Percentiles rank a stretch among this genome's conserved stretches.
Evolutionary conservation across 2,888 invertebrate genomes (phyloP).

Genomic region (Drosophila quasianomalipes): DNA sequence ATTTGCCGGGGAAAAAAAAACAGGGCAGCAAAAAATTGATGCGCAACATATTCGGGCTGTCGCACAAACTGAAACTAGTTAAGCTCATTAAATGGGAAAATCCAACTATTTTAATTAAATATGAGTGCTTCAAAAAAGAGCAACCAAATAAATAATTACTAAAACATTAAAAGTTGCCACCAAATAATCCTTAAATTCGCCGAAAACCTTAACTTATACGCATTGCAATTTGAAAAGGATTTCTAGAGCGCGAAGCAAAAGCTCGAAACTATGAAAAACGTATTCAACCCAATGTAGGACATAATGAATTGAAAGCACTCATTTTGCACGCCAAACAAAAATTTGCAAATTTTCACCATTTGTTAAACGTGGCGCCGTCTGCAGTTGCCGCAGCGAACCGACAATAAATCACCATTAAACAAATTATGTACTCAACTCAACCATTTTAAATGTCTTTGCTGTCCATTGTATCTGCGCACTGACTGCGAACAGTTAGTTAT

Average conservation of each 20-base stretch:
- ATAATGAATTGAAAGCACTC: conserved; percentile 55
- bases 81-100: conserved; percentile 56
- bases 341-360: conserved; percentile 70
- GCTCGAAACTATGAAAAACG: conserved; percentile 1
- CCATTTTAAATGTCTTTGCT: conserved; percentile 67
- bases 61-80: conserved; percentile 56
- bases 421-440: conserved; percentile 78
- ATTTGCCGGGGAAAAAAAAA: conserved; percentile 8
- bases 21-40: background rate
- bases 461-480: conserved; percentile 57
- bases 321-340: conserved; percentile 35
- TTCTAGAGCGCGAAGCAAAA: background rate
- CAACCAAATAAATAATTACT: conserved; percentile 1
- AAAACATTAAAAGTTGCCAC: conserved; percentile 5
- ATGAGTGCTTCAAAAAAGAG: conserved; percentile 2
- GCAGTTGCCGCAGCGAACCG: conserved; percentile 39
- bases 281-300: conserved; percentile 31
- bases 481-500: conserved; percentile 26
- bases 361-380: conserved; percentile 52
- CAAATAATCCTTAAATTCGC: conserved; percentile 30
- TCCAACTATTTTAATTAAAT: conserved; percentile 64
- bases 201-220: conserved; percentile 22
- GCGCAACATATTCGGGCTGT: conserved; percentile 42
- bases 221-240: conserved; percentile 35
- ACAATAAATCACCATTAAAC: conserved; percentile 79